Percentiles rank a stretch among this genome's conserved stretches.
phyloP scores from a whole-genome alignment of 2,888 invertebrate species.

The Nemapogon koenigi region DNA sequence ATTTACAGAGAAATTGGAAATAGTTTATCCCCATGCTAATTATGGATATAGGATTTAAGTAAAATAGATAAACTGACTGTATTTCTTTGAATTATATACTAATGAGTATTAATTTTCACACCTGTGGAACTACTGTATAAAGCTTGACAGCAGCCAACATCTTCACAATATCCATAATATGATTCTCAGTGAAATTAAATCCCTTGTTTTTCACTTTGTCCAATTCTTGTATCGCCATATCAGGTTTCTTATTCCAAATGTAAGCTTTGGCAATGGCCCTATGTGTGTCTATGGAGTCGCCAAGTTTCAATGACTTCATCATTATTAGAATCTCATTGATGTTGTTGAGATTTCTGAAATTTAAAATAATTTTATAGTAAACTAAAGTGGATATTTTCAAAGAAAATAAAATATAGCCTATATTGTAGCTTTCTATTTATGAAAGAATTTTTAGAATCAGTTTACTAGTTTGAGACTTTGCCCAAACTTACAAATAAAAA shows the following conservation, averaged over 20 bases:
- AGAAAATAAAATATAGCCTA: too few relatives aligned
- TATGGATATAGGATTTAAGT: too few relatives aligned
- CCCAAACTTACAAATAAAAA: too few relatives aligned
- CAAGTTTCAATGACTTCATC: slow-evolving; percentile 64
- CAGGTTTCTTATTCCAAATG: slow-evolving; percentile 45
- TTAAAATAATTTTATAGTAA: slow-evolving; percentile 3
- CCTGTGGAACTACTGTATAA: slow-evolving; percentile 33
- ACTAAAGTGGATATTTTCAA: background rate
- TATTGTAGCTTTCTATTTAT: too few relatives aligned
- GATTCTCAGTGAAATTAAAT: slow-evolving; percentile 34
- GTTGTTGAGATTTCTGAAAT: slow-evolving; percentile 35
- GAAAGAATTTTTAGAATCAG: background rate
- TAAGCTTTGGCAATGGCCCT: slow-evolving; percentile 54
- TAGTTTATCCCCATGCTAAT: too few relatives aligned
- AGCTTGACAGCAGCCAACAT: slow-evolving; percentile 31
- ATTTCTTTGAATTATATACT: too few relatives aligned
- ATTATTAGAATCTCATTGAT: slow-evolving; percentile 57
- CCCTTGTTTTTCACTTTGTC: slow-evolving; percentile 28
- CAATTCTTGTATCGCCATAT: slow-evolving; percentile 36
- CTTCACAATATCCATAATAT: slow-evolving; percentile 58
- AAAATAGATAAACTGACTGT: too few relatives aligned
- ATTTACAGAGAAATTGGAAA: too few relatives aligned
- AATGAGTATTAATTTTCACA: slow-evolving; percentile 17
- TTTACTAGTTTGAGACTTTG: too few relatives aligned
- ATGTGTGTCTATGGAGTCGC: slow-evolving; percentile 50